Conservation (phyloP, 2,797 vertebrate genomes). For the Ambastaia sidthimunki region DNA sequence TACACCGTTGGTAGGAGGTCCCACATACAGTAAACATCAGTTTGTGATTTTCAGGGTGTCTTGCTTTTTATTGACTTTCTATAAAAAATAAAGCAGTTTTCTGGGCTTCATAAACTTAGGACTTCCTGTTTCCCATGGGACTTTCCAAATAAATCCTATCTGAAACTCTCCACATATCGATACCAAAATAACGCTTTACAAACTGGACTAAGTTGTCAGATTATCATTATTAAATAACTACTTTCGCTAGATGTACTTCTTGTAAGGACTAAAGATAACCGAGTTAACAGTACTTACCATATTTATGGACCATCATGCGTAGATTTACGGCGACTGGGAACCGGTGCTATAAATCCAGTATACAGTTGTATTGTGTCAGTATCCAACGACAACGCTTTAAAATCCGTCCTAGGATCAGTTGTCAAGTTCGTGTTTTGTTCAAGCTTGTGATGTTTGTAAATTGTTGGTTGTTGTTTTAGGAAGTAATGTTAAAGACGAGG, state of each 20-base stretch:
- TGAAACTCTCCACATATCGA: background rate
- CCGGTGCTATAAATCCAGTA: conserved; percentile 39
- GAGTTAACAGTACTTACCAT: conserved; percentile 72
- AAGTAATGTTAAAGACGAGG: background rate
- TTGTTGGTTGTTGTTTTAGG: conserved; percentile 1
- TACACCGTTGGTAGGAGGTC: background rate
- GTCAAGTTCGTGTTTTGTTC: background rate
- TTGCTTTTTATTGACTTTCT: background rate
- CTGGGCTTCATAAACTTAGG: background rate
- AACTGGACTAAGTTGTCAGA: background rate
- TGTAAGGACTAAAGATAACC: background rate
- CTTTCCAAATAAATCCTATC: conserved; percentile 13
- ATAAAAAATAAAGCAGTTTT: background rate
- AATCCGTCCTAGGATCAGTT: background rate
- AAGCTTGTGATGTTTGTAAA: background rate
- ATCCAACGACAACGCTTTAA: background rate
- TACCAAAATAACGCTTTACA: background rate
- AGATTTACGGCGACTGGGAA: conserved; percentile 15
- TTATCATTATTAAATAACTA: background rate
- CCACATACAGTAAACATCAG: conserved; percentile 1
- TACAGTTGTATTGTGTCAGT: background rate
- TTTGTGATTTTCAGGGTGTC: background rate
- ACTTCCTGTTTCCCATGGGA: conserved; percentile 56
- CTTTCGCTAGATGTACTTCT: background rate
- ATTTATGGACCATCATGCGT: conserved; percentile 78